Evolutionary conservation across 2,113 vertebrate genomes (phyloP), one percentile per base, ranked within the genome.

Genomic region (Morone saxatilis): DNA sequence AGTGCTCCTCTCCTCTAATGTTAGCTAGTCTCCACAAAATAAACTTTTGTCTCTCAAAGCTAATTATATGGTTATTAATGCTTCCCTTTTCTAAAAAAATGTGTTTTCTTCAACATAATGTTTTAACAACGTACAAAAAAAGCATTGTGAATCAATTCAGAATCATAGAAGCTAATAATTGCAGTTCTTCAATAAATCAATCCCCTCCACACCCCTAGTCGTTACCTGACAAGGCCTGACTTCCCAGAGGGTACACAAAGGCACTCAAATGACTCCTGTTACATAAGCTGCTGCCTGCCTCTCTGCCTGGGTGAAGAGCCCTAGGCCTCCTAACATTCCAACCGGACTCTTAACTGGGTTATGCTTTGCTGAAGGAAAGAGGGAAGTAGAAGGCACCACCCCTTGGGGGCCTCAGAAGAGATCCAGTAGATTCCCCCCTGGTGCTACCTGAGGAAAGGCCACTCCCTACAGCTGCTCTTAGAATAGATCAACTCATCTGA

Each of bases 231-330:
- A 78, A 82, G 81, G 76, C 86, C 78, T 69, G 80, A 81, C 86
- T 87, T 93, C 80, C 86, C 89, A 66, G 69, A 79, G 81, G 77
- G 63, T 88, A 84, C 86, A 92, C 90, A 93, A 91, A 93, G 81
- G 76, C 65, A 20, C 90, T 94, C 91, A 90, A 94, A 88, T 94
- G 94, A 94, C 87, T 84, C 71, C 45, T 70, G 87, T 95, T 95
- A 91, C 92, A 91, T 95, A 95, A 96, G 76, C 67, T 69, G 72
- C 82, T 51, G 68, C 86, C 85, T 77, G 56, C 75, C 63, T 73
- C 36, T 69, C 38, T 79, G 66, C 66, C 69, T 76, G 62, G 70
- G 36, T 68, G 86, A 84, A 50, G 68, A 76, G 86, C 61, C 59
- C 16, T 36, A 16, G 86, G 79, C 81, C 77, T 92, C 80, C 85